Conservation (phyloP, 2,888 invertebrate genomes). For the Zygogramma bicolorata region DNA sequence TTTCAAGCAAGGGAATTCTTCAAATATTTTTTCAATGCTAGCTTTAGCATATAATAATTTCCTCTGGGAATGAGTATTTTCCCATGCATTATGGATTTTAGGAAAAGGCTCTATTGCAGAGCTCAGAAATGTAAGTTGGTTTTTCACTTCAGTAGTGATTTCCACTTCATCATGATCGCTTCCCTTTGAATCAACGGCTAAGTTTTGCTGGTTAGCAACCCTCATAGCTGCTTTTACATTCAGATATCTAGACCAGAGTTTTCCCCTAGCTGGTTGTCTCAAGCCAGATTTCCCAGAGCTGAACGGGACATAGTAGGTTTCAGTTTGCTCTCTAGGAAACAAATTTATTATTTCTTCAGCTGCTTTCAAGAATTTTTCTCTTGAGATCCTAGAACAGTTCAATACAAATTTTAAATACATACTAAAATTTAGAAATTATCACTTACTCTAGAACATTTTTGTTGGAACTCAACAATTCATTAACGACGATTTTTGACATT, state of each 20-base stretch:
- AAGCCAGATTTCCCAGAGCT: neutral
- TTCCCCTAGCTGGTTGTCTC: neutral
- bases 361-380: neutral
- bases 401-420: too few species aligned
- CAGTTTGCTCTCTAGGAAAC: neutral
- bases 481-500: too few species aligned
- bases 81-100: neutral
- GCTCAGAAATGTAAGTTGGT: neutral
- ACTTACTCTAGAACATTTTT: too few species aligned
- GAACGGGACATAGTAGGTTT: conserved; percentile 4
- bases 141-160: neutral
- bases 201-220: too few species aligned
- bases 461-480: too few species aligned
- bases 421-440: too few species aligned
- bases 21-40: neutral
- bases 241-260: conserved; percentile 19
- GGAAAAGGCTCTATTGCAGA: neutral
- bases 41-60: neutral
- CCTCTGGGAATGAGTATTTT: neutral
- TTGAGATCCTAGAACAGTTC: too few species aligned
- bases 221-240: conserved; percentile 8
- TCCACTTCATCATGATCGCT: too few species aligned
- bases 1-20: conserved; percentile 1
- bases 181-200: too few species aligned
- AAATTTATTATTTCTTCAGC: neutral